Evolutionary conservation across 2,113 vertebrate genomes (phyloP).

Genomic region (Pangasianodon hypophthalmus): DNA sequence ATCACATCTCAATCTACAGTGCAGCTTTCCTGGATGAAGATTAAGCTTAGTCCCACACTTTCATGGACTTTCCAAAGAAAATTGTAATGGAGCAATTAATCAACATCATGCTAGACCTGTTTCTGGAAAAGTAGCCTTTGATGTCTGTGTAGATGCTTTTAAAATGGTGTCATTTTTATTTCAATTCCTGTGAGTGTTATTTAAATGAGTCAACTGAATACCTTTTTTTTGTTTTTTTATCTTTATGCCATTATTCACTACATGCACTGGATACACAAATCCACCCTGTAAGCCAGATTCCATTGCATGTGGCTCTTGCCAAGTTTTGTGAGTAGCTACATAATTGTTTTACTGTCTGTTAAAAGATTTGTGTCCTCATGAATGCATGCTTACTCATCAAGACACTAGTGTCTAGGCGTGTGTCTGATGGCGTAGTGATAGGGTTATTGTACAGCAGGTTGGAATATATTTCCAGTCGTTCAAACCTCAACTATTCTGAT

Average conservation of each 20-base stretch:
- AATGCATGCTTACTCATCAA: constrained; percentile 53
- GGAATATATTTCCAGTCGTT: constrained; percentile 57
- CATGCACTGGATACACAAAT: constrained; percentile 9
- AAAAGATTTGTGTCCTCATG: constrained; percentile 48
- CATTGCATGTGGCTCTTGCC: constrained; percentile 3
- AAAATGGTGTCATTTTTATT: constrained; percentile 18
- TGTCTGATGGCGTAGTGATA: constrained; percentile 55
- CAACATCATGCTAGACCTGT: not conserved
- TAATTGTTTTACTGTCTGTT: constrained; percentile 49
- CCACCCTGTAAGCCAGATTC: constrained; percentile 26
- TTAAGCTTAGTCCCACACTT: not conserved
- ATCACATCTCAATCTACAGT: not conserved
- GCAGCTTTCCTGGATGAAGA: constrained; percentile 22
- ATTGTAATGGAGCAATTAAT: constrained; percentile 24
- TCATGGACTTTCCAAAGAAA: constrained; percentile 37
- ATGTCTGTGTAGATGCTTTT: constrained; percentile 23
- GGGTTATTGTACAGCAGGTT: constrained; percentile 39
- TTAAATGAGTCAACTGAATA: not conserved
- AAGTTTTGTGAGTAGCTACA: constrained; percentile 46
- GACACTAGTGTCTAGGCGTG: constrained; percentile 44
- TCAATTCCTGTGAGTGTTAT: constrained; percentile 9
- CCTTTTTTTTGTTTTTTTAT: not conserved
- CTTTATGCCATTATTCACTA: not conserved
- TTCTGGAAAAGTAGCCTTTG: constrained; percentile 18
- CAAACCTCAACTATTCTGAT: constrained; percentile 66